Conservation (phyloP, 2,113 vertebrate species). For the Pipra filicauda region DNA sequence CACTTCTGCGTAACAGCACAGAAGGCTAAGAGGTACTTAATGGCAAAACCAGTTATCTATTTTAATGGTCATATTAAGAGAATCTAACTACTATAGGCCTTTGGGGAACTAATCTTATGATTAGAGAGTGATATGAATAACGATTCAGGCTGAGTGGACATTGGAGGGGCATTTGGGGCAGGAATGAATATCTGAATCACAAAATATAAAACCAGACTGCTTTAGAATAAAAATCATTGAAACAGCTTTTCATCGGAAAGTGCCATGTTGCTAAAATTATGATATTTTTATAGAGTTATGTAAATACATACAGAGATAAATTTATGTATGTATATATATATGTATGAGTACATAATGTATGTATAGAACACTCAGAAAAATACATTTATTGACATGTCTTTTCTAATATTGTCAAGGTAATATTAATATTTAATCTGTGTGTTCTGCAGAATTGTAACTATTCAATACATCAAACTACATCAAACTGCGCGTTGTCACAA, state of each 20-base stretch:
- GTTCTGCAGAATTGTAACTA: background rate
- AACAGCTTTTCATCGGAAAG: background rate
- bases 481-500: background rate
- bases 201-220: background rate
- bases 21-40: background rate
- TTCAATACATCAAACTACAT: background rate
- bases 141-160: background rate
- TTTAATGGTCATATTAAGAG: slow-evolving; percentile 21
- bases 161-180: background rate
- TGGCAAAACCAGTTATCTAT: background rate
- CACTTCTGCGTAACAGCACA: background rate
- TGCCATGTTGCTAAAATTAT: background rate
- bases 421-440: background rate
- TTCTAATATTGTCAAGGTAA: background rate
- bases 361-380: background rate
- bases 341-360: background rate
- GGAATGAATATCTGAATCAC: background rate
- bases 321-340: background rate
- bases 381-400: background rate
- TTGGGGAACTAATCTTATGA: background rate
- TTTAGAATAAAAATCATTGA: background rate
- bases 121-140: background rate
- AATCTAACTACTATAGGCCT: background rate
- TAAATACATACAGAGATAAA: background rate
- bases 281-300: background rate